phyloP scores from a whole-genome alignment of 2,797 vertebrate genomes.

The Eospalax fontanierii region DNA sequence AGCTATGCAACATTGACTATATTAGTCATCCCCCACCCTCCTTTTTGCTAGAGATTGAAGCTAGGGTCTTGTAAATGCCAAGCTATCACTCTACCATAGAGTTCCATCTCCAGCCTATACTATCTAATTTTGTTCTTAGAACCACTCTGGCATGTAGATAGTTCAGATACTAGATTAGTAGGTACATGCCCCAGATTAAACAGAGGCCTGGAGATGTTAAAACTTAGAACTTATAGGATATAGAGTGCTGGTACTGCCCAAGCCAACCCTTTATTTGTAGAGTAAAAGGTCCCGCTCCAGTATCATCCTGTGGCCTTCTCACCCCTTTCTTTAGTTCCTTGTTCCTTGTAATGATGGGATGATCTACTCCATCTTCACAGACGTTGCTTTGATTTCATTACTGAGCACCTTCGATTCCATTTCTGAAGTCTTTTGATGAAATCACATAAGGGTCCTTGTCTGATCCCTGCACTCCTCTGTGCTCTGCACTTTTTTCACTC shows the following conservation, averaged over 20 bases:
- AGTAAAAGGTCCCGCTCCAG: background rate
- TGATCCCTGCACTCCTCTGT: background rate
- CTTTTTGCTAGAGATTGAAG: no score
- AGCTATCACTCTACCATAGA: background rate
- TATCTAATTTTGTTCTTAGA: constrained; percentile 45
- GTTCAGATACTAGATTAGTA: background rate
- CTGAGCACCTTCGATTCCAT: background rate
- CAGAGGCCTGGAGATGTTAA: background rate
- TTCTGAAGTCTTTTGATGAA: background rate
- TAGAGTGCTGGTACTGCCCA: background rate
- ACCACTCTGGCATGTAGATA: background rate
- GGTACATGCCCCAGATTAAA: background rate
- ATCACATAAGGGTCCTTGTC: background rate
- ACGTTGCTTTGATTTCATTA: background rate
- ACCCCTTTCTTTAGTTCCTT: background rate
- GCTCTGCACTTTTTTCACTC: background rate
- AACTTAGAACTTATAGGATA: background rate
- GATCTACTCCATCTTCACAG: background rate
- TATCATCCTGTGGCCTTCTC: background rate
- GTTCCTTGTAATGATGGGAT: background rate
- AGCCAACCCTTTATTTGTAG: background rate
- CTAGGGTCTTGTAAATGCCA: background rate
- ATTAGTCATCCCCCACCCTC: background rate
- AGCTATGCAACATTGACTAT: background rate
- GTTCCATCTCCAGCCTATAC: background rate